Conservation (phyloP, 2,113 vertebrate species). For the Forbesichthys papilliferus region DNA sequence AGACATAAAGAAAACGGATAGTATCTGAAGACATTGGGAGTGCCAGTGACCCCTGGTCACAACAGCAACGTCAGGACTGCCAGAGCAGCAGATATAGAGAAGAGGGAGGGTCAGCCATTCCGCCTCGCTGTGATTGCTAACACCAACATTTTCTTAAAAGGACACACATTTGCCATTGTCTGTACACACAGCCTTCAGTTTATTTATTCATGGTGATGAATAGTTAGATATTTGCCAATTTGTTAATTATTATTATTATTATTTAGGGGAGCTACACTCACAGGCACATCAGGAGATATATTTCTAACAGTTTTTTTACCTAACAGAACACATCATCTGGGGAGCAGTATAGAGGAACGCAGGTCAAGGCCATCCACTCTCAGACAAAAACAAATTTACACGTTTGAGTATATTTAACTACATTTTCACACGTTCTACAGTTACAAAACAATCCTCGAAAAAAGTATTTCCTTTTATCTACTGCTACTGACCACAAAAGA, state of each 20-base stretch:
- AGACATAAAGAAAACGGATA: conserved; percentile 79
- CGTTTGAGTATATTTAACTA: too few species aligned
- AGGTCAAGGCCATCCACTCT: too few species aligned
- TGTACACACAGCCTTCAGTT: neutral
- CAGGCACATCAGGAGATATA: too few species aligned
- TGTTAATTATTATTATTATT: neutral
- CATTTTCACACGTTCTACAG: too few species aligned
- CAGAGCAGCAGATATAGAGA: conserved; percentile 63
- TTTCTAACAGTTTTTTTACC: too few species aligned
- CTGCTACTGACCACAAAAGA: neutral
- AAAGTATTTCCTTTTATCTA: too few species aligned
- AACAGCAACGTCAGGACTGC: conserved; percentile 61
- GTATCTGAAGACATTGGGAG: conserved; percentile 74
- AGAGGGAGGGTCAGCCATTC: conserved; percentile 58
- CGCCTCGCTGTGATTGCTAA: conserved; percentile 53
- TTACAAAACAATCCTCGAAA: too few species aligned
- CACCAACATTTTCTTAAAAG: conserved; percentile 71
- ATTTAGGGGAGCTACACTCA: neutral
- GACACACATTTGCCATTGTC: conserved; percentile 39
- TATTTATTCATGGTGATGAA: too few species aligned
- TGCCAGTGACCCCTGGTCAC: conserved; percentile 67
- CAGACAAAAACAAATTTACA: too few species aligned
- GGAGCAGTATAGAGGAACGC: too few species aligned
- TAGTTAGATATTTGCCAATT: too few species aligned
- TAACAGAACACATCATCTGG: too few species aligned